Conservation (phyloP, 2,888 invertebrate genomes). For the Digitonthophagus gazella region DNA sequence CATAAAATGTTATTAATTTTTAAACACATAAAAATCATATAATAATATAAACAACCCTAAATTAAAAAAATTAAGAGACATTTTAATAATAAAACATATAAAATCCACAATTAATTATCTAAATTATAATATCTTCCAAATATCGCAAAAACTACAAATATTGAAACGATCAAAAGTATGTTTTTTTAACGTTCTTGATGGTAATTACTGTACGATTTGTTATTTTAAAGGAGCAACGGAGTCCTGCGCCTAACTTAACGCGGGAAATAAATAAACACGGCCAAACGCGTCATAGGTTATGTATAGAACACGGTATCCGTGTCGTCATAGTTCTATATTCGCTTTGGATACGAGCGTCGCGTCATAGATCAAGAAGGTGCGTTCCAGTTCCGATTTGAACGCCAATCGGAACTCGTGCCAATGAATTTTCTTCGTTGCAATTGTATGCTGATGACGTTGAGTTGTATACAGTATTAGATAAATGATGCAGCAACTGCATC, state of each 20-base stretch:
- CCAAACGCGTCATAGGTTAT: slow-evolving; percentile 14
- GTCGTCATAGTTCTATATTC: slow-evolving; percentile 8
- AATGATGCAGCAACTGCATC: too few species aligned
- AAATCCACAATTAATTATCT: not conserved
- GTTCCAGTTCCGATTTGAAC: slow-evolving; percentile 9
- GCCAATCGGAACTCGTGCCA: not conserved
- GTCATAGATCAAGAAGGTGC: not conserved
- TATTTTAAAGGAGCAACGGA: not conserved
- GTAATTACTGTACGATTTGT: not conserved
- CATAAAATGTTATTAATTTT: too few species aligned
- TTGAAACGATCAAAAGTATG: not conserved
- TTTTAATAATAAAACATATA: not conserved
- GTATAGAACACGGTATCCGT: slow-evolving; percentile 12
- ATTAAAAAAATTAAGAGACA: too few species aligned
- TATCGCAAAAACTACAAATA: not conserved
- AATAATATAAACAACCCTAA: too few species aligned
- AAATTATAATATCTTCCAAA: not conserved
- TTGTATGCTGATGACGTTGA: not conserved
- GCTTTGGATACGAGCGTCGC: not conserved
- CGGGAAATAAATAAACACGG: slow-evolving; percentile 8
- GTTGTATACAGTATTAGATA: too few species aligned
- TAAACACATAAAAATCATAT: too few species aligned
- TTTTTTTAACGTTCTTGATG: not conserved
- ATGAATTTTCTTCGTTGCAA: not conserved
- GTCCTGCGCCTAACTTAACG: not conserved